Evolutionary conservation across 37 sponge, comb jelly and placozoan genomes (phyloP).

Genomic region (Theonella swinhoei): DNA sequence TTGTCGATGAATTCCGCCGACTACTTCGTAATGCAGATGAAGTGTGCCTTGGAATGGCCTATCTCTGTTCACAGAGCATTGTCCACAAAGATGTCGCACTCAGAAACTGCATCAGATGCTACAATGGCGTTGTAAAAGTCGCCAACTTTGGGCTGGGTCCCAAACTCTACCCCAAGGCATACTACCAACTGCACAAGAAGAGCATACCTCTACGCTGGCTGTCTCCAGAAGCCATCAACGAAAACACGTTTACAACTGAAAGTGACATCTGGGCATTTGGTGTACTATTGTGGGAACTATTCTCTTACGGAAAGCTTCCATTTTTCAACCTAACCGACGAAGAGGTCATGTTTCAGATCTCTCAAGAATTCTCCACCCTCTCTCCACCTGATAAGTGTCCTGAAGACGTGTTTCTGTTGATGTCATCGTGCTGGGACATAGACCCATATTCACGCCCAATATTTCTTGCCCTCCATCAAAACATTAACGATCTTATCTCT

Average conservation of each 20-base stretch:
- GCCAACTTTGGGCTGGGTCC: conserved; percentile 63
- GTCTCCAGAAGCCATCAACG: conserved; percentile 60
- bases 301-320: conserved; percentile 65
- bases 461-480: conserved; percentile 54
- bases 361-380: not conserved
- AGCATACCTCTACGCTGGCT: conserved; percentile 69
- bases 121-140: conserved; percentile 60
- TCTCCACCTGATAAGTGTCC: conserved; percentile 48
- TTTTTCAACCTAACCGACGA: conserved; percentile 50
- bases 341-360: conserved; percentile 24
- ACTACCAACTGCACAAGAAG: conserved; percentile 20
- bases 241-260: conserved; percentile 34
- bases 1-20: conserved; percentile 6
- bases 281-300: conserved; percentile 70
- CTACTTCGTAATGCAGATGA: conserved; percentile 65
- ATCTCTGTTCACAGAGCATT: conserved; percentile 39
- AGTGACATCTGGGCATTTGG: conserved; percentile 83
- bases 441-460: conserved; percentile 24
- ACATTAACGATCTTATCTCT: conserved; percentile 29
- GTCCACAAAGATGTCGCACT: conserved; percentile 68
- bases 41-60: conserved; percentile 72
- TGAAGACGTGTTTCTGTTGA: conserved; percentile 18
- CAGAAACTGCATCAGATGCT: conserved; percentile 66
- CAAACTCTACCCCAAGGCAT: conserved; percentile 64
- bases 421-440: conserved; percentile 54